phyloP scores from a whole-genome alignment of 1,140 invertebrate species.

The Halictus rubicundus region DNA sequence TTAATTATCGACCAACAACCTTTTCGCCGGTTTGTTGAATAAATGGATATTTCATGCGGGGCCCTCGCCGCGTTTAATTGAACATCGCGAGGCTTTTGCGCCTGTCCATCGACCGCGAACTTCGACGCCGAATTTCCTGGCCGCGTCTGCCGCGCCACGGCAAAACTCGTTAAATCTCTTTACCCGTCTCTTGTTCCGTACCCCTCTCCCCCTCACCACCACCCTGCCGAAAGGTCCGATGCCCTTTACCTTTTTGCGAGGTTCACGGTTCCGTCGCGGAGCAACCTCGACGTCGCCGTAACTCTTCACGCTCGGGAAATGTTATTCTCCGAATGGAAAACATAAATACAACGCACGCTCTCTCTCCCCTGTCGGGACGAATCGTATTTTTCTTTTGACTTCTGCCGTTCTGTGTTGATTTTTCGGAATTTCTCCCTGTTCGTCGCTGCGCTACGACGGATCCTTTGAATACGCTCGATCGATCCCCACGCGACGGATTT shows the following conservation, averaged over 20 bases:
- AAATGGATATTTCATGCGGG: conserved; percentile 20
- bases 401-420: background rate
- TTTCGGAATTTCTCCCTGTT: too few relatives aligned
- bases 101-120: conserved; percentile 6
- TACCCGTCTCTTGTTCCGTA: background rate
- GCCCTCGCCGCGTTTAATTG: conserved; percentile 26
- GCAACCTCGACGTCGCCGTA: background rate
- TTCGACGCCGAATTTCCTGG: conserved; percentile 10
- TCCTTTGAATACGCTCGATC: too few relatives aligned
- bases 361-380: background rate
- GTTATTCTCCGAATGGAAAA: background rate
- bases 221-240: too few relatives aligned
- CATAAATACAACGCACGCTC: background rate
- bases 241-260: too few relatives aligned
- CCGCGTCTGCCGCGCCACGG: background rate
- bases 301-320: background rate
- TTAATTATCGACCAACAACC: conserved; percentile 32
- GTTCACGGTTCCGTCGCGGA: background rate
- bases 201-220: too few relatives aligned
- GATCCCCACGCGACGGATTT: too few relatives aligned
- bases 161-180: conserved; percentile 27
- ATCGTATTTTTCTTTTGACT: conserved; percentile 2
- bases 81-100: conserved; percentile 26
- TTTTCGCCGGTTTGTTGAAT: background rate
- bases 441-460: too few relatives aligned